Conservation (phyloP, 2,797 vertebrate genomes). For the Clarias platycephalus region DNA sequence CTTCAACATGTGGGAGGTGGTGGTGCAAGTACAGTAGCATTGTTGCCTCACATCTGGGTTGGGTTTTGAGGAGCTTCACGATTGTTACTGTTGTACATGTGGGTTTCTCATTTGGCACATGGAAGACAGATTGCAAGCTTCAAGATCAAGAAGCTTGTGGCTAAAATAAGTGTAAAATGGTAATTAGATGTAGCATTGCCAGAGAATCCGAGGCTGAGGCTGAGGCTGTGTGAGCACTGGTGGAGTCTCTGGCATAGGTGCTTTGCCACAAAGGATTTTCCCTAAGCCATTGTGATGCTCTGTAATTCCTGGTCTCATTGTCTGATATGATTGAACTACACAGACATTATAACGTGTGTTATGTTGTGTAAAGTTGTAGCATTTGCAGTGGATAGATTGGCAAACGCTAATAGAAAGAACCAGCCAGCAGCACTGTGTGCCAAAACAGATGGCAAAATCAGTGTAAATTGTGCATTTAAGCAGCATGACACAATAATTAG, state of each 20-base stretch:
- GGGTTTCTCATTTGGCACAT: too few species aligned
- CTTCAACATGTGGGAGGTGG: background rate
- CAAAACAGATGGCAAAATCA: slow-evolving; percentile 13
- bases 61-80: background rate
- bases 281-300: slow-evolving; percentile 31
- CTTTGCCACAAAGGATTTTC: slow-evolving; percentile 18
- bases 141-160: background rate
- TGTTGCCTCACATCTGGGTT: background rate
- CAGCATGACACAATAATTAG: slow-evolving; percentile 18
- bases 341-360: background rate
- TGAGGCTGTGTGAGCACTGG: background rate
- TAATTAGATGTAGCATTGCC: background rate
- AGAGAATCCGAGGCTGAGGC: background rate
- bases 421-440: slow-evolving; percentile 4
- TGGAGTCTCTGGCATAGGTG: background rate
- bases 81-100: background rate
- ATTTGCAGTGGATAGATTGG: slow-evolving; percentile 4
- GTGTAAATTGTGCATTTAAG: slow-evolving; percentile 26
- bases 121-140: background rate
- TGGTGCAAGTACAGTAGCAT: background rate
- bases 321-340: slow-evolving; percentile 36
- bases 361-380: background rate
- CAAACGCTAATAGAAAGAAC: background rate
- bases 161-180: background rate
- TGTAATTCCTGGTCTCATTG: slow-evolving; percentile 13